Evolutionary conservation across 2,113 vertebrate genomes (phyloP).

Genomic region (Anolis sagrei): DNA sequence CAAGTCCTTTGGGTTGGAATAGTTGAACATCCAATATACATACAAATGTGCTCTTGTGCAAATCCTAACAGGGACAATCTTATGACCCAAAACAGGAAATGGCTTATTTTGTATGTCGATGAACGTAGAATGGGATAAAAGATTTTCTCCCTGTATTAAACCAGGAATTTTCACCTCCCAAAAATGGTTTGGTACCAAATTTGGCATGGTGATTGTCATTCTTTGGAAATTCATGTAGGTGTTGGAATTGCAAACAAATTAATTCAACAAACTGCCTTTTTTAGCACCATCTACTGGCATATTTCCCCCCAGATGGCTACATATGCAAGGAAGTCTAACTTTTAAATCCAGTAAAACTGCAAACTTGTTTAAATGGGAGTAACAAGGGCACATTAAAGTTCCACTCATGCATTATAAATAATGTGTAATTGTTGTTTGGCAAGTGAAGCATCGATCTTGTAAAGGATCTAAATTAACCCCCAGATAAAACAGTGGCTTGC

Average conservation of each 20-base stretch:
- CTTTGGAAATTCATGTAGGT: background rate
- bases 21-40: background rate
- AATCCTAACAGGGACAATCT: background rate
- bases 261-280: background rate
- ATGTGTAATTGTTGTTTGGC: constrained; percentile 4
- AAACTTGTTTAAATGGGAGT: background rate
- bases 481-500: constrained; percentile 51
- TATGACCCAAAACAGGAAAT: background rate
- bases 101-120: background rate
- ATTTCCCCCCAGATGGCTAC: background rate
- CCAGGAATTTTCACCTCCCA: no score
- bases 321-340: background rate
- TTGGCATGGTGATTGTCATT: background rate
- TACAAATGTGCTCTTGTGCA: background rate
- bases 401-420: constrained; percentile 3
- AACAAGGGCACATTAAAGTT: constrained; percentile 7
- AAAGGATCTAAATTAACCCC: constrained; percentile 55
- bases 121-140: background rate
- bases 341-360: background rate
- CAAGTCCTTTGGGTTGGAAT: background rate
- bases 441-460: constrained; percentile 32
- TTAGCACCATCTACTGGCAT: background rate
- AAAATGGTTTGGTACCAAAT: background rate
- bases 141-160: no score
- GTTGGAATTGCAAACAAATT: background rate